A percentile compares a stretch with the other conserved stretches of the same genome.
phyloP scores from a whole-genome alignment of 2,113 vertebrate genomes.

The Enhydra lutris region DNA sequence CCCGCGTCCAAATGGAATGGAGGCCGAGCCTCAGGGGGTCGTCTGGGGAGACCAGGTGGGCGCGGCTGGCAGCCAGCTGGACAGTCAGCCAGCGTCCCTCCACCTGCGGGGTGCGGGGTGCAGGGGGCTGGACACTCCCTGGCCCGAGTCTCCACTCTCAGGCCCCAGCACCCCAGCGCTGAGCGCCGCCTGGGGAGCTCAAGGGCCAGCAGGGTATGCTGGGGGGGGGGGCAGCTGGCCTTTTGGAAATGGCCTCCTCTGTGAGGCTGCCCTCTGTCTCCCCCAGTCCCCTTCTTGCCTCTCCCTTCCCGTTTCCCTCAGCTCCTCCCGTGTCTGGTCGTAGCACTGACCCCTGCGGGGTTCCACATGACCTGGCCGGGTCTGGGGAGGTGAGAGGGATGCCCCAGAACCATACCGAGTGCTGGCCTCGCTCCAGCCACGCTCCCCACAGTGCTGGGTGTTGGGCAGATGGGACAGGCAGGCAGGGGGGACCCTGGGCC shows the following conservation, averaged over 20 bases:
- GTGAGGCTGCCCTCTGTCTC: no score
- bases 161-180: not conserved
- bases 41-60: not conserved
- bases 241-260: accelerated
- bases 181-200: not conserved
- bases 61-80: not conserved
- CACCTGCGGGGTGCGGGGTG: not conserved
- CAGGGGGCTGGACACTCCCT: accelerated
- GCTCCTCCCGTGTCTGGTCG: not conserved
- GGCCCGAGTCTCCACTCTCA: not conserved
- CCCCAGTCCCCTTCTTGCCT: accelerated
- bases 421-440: not conserved
- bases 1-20: not conserved
- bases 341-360: accelerated
- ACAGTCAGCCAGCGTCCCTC: constrained; percentile 31
- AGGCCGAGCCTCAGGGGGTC: constrained; percentile 38
- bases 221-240: not conserved
- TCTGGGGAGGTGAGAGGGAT: not conserved
- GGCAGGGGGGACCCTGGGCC: not conserved
- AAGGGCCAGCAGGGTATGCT: accelerated
- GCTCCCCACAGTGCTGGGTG: not conserved
- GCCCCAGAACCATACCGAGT: not conserved
- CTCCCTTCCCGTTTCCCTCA: accelerated
- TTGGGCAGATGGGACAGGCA: not conserved
- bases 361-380: accelerated